Base-by-base conservation (phyloP, 1,140 invertebrate species). In the Tetramorium parvispinum region DNA sequence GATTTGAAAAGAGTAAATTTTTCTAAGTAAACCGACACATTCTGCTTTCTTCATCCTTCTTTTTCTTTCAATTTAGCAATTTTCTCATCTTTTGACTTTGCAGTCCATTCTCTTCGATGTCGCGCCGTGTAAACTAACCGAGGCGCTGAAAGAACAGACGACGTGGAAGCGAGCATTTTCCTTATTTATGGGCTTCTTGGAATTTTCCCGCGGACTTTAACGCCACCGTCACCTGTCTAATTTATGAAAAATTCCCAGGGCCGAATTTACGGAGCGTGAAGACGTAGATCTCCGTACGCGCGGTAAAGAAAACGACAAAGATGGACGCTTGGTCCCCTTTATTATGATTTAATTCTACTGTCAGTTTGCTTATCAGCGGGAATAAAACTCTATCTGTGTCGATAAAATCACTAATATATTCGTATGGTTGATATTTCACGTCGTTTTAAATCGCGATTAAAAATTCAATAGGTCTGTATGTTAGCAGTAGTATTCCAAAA, bases 211-310 rank as follows among this genome's bases (percentile, higher is more conserved):
- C 49, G 79, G 81, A 90, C 89, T 90, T 90, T 91, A 90, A 78
- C 86, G 70, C 71, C 88, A 82, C 75, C 89, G 81, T 90, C 89
- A 88, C 89, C 88, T 90, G 89, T 90, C 88, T 91, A 90, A 91
- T 91, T 91, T 91, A 91, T 91, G 89, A 90, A 91, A 91, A 91
- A 90, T 91, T 91, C 89, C 65, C 89, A 88, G 88, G 76, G 57
- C 57, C 86, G 77, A 91, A 91, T 91, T 91, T 86, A 90, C 88
- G 76, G 71, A 78, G 89, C 88, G 89, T 88, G n/a, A 91, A 91
- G 61, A 77, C 63, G 63, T 71, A 88, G 70, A 85, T 89, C 77
- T 77, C 73, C 24, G 55, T 57, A 63, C 81, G 21, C 65, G 70
- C 59, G 32, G 55, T 49, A 81, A 81, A 59, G 77, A 82, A 65